phyloP scores from a whole-genome alignment of 2,797 vertebrate species.

The Babyrousa celebensis region DNA sequence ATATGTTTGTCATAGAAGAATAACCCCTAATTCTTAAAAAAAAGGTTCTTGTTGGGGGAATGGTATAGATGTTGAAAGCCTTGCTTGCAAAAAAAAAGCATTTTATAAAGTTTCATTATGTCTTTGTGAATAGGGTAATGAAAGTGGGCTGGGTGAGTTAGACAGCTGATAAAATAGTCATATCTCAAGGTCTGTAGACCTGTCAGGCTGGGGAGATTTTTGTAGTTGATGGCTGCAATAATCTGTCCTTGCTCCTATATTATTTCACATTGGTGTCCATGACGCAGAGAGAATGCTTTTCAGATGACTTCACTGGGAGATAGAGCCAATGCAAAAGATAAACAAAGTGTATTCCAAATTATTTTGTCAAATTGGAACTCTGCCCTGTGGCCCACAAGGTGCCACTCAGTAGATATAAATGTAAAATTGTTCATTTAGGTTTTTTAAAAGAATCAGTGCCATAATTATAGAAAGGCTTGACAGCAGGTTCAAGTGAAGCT shows the following conservation, averaged over 20 bases:
- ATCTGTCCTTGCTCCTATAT: conserved; percentile 41
- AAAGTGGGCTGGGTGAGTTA: conserved; percentile 52
- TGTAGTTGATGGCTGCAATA: neutral
- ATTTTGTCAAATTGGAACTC: conserved; percentile 68
- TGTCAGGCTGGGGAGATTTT: conserved; percentile 35
- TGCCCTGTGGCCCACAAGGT: conserved; percentile 26
- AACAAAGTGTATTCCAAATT: conserved; percentile 68
- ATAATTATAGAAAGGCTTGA: conserved; percentile 36
- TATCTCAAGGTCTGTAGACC: conserved; percentile 38
- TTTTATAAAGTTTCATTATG: conserved; percentile 56
- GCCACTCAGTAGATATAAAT: conserved; percentile 60
- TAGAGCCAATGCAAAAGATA: conserved; percentile 67
- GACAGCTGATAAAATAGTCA: conserved; percentile 57
- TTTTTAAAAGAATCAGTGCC: conserved; percentile 56
- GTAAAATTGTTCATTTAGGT: conserved; percentile 60
- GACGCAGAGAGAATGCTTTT: conserved; percentile 70
- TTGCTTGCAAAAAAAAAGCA: conserved; percentile 11
- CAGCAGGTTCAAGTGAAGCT: conserved; percentile 35
- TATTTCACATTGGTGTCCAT: conserved; percentile 49
- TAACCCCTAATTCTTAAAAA: neutral
- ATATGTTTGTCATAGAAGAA: conserved; percentile 10
- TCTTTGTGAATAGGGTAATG: conserved; percentile 66
- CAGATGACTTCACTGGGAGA: conserved; percentile 70
- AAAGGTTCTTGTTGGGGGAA: conserved; percentile 11
- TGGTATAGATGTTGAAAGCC: conserved; percentile 23